phyloP scores from a whole-genome alignment of 2,888 invertebrate genomes.

The Brachynemurus nebulosus region DNA sequence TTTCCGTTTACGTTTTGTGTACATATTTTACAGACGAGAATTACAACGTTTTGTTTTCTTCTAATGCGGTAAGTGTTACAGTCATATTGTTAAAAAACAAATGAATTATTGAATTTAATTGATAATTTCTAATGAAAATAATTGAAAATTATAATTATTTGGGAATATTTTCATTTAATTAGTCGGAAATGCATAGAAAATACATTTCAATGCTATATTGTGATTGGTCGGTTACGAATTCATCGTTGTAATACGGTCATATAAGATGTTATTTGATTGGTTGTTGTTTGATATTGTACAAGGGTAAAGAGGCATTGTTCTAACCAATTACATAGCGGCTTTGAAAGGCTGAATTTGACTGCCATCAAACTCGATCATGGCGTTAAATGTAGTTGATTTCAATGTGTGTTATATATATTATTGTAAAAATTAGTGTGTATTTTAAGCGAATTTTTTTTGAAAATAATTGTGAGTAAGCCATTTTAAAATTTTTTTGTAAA shows the following conservation, averaged over 20 bases:
- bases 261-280: slow-evolving; percentile 36
- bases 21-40: too few relatives aligned
- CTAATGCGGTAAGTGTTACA: too few relatives aligned
- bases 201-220: slow-evolving; percentile 20
- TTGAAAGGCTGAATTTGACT: slow-evolving; percentile 15
- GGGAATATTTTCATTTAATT: slow-evolving; percentile 3
- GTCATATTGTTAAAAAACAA: too few relatives aligned
- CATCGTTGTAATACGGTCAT: slow-evolving; percentile 32
- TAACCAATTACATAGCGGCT: slow-evolving; percentile 35
- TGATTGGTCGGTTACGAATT: slow-evolving; percentile 32
- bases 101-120: too few relatives aligned
- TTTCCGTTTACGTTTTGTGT: too few relatives aligned
- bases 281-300: slow-evolving; percentile 32
- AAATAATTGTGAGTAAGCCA: neutral
- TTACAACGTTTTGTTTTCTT: too few relatives aligned
- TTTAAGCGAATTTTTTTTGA: neutral
- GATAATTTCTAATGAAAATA: too few relatives aligned
- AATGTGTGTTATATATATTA: neutral
- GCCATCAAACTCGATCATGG: slow-evolving; percentile 9
- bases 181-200: slow-evolving; percentile 9
- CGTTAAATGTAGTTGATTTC: slow-evolving; percentile 9
- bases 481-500: too few relatives aligned
- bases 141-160: too few relatives aligned
- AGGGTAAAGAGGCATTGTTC: slow-evolving; percentile 34
- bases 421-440: neutral